phyloP scores from a whole-genome alignment of 64 coral and sea anemone species.

The Porites australiensis region DNA sequence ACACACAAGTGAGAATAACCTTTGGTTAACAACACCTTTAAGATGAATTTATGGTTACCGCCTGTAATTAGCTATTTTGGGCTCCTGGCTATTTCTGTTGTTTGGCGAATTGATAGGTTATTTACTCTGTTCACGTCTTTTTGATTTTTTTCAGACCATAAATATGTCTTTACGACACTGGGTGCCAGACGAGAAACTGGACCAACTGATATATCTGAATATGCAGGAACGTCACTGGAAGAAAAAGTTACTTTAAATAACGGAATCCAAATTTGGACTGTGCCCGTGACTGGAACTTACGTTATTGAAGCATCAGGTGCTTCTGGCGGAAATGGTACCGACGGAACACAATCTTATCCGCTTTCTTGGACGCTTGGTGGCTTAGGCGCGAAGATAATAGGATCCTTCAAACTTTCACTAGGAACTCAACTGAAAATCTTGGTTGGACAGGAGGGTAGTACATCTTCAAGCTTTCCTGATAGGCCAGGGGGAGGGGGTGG shows the following conservation, averaged over 20 bases:
- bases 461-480: background rate
- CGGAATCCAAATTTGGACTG: conserved; percentile 74
- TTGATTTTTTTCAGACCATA: background rate
- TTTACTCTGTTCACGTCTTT: background rate
- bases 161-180: conserved; percentile 53
- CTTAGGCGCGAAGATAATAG: conserved; percentile 64
- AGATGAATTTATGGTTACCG: too few relatives aligned
- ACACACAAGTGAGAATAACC: too few relatives aligned
- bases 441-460: conserved; percentile 78
- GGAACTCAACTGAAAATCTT: conserved; percentile 77
- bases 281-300: conserved; percentile 68
- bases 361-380: conserved; percentile 56
- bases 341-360: background rate
- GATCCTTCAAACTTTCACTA: conserved; percentile 53
- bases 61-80: too few relatives aligned
- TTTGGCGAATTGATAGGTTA: too few relatives aligned
- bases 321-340: conserved; percentile 63
- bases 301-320: conserved; percentile 69
- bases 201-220: conserved; percentile 66
- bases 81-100: too few relatives aligned
- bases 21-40: too few relatives aligned
- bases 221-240: conserved; percentile 45
- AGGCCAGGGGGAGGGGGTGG: conserved; percentile 75
- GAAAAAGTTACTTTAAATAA: conserved; percentile 26
- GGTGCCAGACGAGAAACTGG: conserved; percentile 50